A percentile compares a stretch with the other conserved stretches of the same genome.
phyloP scores from a whole-genome alignment of 2,113 vertebrate species.

The Lepus europaeus region DNA sequence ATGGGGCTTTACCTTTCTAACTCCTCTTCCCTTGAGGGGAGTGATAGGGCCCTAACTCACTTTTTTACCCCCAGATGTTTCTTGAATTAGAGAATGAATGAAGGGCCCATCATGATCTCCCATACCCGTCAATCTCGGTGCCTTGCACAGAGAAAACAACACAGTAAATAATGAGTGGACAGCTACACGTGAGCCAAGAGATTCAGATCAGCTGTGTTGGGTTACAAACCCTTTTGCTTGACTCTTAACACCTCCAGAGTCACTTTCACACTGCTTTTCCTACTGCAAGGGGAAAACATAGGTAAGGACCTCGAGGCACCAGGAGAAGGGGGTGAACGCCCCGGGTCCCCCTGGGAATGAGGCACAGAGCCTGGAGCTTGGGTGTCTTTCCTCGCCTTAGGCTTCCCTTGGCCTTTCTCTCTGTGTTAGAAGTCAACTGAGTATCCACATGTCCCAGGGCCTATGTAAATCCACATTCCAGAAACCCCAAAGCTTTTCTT shows the following conservation, averaged over 20 bases:
- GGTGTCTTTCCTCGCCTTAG: no score
- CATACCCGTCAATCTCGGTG: no score
- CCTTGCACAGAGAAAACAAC: not conserved
- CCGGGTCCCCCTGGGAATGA: not conserved
- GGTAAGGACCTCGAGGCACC: not conserved
- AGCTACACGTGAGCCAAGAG: not conserved
- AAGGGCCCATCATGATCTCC: not conserved
- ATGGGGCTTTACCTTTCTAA: not conserved
- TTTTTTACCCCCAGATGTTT: not conserved
- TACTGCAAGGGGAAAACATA: not conserved
- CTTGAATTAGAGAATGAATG: not conserved
- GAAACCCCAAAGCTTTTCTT: conserved; percentile 66
- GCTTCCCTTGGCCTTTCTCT: not conserved
- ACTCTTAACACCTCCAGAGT: not conserved
- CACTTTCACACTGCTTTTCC: not conserved
- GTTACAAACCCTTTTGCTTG: not conserved
- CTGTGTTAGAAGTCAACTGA: not conserved
- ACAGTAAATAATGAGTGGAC: not conserved
- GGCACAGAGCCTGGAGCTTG: not conserved
- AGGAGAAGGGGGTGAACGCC: not conserved
- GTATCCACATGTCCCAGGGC: conserved; percentile 47
- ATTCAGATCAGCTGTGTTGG: not conserved
- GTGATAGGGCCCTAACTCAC: not conserved
- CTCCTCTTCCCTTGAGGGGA: not conserved
- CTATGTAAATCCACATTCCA: conserved; percentile 71